phyloP scores from a whole-genome alignment of 2,113 vertebrate genomes.

The Candoia aspera region DNA sequence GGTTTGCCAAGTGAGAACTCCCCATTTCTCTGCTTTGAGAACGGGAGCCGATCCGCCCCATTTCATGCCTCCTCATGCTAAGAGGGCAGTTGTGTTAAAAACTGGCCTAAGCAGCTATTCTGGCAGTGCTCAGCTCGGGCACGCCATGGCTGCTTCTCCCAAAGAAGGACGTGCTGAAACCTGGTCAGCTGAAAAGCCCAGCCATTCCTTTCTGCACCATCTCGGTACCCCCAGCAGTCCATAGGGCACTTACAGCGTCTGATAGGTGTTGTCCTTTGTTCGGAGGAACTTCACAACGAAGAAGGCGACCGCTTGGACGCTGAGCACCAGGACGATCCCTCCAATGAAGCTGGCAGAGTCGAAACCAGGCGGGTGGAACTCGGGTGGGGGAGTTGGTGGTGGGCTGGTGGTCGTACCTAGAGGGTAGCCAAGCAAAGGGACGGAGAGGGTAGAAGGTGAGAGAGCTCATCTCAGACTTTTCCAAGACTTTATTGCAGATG shows the following conservation, averaged over 20 bases:
- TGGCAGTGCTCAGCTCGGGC: neutral
- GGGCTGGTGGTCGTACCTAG: constrained; percentile 43
- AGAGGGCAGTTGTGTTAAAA: neutral
- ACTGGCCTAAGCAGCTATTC: neutral
- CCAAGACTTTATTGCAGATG: neutral
- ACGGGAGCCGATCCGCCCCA: neutral
- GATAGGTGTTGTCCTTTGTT: constrained; percentile 90
- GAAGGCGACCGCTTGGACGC: constrained; percentile 83
- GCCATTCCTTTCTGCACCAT: neutral
- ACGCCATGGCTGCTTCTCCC: neutral
- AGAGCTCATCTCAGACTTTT: fast-evolving
- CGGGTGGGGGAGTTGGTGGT: constrained; percentile 48
- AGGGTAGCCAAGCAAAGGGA: fast-evolving
- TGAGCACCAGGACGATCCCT: constrained; percentile 87
- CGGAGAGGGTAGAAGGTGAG: fast-evolving
- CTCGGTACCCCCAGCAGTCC: fast-evolving
- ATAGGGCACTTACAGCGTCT: constrained; percentile 89
- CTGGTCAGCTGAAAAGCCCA: neutral
- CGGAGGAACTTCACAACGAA: constrained; percentile 89
- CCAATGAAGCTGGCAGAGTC: constrained; percentile 91
- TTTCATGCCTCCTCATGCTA: neutral
- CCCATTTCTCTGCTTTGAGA: neutral
- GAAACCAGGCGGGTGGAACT: constrained; percentile 82
- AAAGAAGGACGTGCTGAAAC: neutral
- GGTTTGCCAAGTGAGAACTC: neutral